A percentile compares a stretch with the other conserved stretches of the same genome.
These are phyloP conservation scores for Clunio marinus DNA, from an alignment of 2,888 invertebrate genomes.

Conservation along the genomic window DNA sequence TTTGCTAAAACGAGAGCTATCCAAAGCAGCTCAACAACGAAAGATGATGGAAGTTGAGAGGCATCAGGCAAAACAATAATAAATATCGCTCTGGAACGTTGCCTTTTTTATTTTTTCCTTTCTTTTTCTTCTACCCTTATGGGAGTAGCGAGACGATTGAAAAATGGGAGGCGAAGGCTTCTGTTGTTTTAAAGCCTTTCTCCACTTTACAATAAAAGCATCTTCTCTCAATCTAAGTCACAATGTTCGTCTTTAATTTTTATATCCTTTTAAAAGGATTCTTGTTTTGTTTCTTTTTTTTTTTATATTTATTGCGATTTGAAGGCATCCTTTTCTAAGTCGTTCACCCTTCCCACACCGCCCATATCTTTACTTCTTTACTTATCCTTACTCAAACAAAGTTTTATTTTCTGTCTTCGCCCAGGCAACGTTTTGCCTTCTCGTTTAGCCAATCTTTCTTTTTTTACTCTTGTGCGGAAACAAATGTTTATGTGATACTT, in stretches of 20 bases:
- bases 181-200: slow-evolving; percentile 24
- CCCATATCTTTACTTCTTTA: neutral
- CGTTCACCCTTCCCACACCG: neutral
- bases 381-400: neutral
- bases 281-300: slow-evolving; percentile 17
- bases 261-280: slow-evolving; percentile 36
- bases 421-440: slow-evolving; percentile 7
- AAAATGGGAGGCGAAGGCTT: neutral
- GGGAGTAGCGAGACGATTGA: neutral
- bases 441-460: slow-evolving; percentile 6
- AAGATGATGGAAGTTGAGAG: slow-evolving; percentile 12
- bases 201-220: neutral
- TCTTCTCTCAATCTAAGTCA: neutral
- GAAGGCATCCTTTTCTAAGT: neutral
- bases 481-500: slow-evolving; percentile 33
- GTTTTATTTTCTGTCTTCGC: neutral
- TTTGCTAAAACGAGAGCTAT: slow-evolving; percentile 14
- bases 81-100: slow-evolving; percentile 22
- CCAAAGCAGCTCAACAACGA: neutral
- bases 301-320: slow-evolving; percentile 31
- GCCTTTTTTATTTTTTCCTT: too few relatives aligned
- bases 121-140: too few relatives aligned
- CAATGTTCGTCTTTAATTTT: slow-evolving; percentile 29
- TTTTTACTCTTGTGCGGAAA: neutral
- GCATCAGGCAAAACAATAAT: slow-evolving; percentile 13